Evolutionary conservation across 2,888 invertebrate genomes (phyloP), one percentile per base, ranked within the genome.

Genomic region (Drosophila macrospina): DNA sequence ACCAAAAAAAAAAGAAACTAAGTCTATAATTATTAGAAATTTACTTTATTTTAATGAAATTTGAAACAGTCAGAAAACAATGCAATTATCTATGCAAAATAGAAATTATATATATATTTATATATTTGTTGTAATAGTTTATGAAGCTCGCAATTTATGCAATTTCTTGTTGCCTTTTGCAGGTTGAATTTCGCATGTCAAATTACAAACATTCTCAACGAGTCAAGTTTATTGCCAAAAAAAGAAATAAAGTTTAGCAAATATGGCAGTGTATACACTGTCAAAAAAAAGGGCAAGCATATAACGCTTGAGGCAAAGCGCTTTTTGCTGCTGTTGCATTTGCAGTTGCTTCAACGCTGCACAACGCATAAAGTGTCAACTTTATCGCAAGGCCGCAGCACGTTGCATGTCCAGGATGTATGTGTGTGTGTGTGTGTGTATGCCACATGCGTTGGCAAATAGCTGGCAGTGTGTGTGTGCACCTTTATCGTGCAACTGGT

Each of bases 281-380:
- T 3, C 5, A 20, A 48, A 20, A 5, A 20, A 48, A 20, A 28
- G 36, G 16, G 50, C 48, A 8, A 37, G n/a, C 36, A 10, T 10
- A 30, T 10, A n/a, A n/a, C 24, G 45, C 51, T 56, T 44, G 30
- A 36, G 56, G 61, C 42, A 30, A 52, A 28, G 26, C 26, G 26
- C 36, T 13, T 30, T 16, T 55, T 54, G 44, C 47, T 37, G 20
- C 30, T 34, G 34, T 41, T 52, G 54, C 32, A 26, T 8, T 20
- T 10, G 47, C n/a, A 13, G n/a, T 36, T 30, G 30, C 44, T 5
- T 13, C 28, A 13, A n/a, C 24, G 67, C 45, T 36, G 32, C 73
- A 62, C 60, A 74, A 65, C 68, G 78, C 80, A 83, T 83, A 83
- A 81, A 83, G 65, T 84, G 87, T 86, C 85, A 80, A 69, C 59